Evolutionary conservation across 37 sponge, comb jelly and placozoan species (phyloP), one percentile per base, ranked within the genome.

Genomic region (Halisarca cf. caerulea): DNA sequence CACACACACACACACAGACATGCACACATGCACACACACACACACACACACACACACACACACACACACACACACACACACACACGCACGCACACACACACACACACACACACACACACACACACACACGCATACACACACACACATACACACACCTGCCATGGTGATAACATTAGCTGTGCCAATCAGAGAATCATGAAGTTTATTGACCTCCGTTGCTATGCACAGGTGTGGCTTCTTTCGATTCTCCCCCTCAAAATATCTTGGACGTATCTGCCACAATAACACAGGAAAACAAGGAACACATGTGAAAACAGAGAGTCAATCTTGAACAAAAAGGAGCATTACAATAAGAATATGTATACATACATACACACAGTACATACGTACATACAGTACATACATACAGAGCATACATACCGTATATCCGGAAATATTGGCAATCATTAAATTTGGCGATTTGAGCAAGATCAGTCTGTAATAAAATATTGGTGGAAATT

Each of bases 151-250:
- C 77, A 36, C 11, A 74, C 77, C 77, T 25, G 77, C 42, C 42
- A 74, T 37, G 36, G 77, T 74, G n/a, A 74, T 32, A n/a, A 74
- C 41, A 25, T 74, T 74, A 39, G 77, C 77, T 74, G 77, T 41
- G 2, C 77, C 40, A 40, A 40, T 8, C 7, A 74, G 44, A 18
- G 45, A 44, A n/a, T 1, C 24, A 39, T 74, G 77, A 17, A 74
- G 44, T 3, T 40, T 37, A 25, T 41, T 4, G n/a, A 74, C 77
- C 21, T n/a, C 18, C 20, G 38, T 15, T n/a, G 77, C 77, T 15
- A 74, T 74, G 77, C 77, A 74, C 77, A 23, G 36, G 44, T 74
- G 77, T 25, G 77, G 77, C 6, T 43, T 43, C 44, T 41, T 74
- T n/a, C 1, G 21, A 21, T 37, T 23, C 18, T 74, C 77, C 2